Evolutionary conservation across 1,140 invertebrate genomes (phyloP).

Genomic region (Pygmarrhopalites habei): DNA sequence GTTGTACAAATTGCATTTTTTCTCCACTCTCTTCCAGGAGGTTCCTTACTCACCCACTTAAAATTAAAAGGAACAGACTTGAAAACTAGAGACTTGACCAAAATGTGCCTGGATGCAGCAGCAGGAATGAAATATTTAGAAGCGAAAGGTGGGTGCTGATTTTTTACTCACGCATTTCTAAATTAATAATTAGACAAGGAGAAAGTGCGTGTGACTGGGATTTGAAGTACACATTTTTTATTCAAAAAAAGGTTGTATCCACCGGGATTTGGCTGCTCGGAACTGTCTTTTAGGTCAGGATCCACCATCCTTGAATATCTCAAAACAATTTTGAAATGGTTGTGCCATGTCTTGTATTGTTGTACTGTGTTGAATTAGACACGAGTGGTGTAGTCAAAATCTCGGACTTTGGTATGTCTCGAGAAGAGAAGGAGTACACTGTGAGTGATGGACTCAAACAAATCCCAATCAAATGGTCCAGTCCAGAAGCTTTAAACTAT

Average conservation of each 20-base stretch:
- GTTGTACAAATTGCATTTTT: constrained; percentile 31
- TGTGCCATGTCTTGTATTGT: too few species aligned
- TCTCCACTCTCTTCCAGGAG: constrained; percentile 62
- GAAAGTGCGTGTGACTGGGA: too few species aligned
- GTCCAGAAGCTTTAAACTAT: constrained; percentile 91
- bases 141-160: too few species aligned
- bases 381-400: constrained; percentile 28
- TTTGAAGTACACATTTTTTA: too few species aligned
- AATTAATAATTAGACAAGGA: too few species aligned
- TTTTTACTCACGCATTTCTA: too few species aligned
- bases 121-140: constrained; percentile 94
- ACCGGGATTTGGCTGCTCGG: constrained; percentile 87
- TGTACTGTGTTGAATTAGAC: too few species aligned
- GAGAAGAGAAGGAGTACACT: constrained; percentile 94
- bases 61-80: constrained; percentile 64
- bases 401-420: constrained; percentile 70
- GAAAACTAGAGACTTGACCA: constrained; percentile 63
- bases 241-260: constrained; percentile 97
- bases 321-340: too few species aligned
- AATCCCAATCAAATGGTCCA: constrained; percentile 97
- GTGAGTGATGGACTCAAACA: constrained; percentile 97
- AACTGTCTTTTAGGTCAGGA: constrained; percentile 80
- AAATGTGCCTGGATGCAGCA: constrained; percentile 85
- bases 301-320: too few species aligned
- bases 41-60: constrained; percentile 79